Conservation (phyloP, 2,113 vertebrate species). For the Caretta caretta region DNA sequence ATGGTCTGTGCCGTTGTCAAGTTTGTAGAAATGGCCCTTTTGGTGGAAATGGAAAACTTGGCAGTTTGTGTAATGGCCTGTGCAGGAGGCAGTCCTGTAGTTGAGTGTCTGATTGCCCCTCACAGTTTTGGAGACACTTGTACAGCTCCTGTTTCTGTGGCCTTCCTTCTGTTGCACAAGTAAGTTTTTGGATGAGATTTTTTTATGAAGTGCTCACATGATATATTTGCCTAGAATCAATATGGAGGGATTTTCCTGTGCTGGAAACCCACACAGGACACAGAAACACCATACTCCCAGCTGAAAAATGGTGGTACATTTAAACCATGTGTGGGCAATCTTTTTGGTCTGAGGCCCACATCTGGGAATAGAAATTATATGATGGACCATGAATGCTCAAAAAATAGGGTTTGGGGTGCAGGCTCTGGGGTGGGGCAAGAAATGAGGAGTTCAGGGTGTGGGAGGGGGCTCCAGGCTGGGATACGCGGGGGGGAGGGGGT, state of each 20-base stretch:
- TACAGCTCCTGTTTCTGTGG: neutral
- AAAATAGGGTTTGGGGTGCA: no score
- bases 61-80: rapidly evolving
- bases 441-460: no score
- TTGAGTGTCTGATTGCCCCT: neutral
- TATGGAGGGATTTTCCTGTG: neutral
- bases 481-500: no score
- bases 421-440: no score
- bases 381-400: no score
- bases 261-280: neutral
- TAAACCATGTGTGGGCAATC: neutral
- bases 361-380: no score
- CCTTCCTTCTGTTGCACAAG: neutral
- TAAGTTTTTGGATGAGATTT: neutral
- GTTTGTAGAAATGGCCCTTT: neutral
- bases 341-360: no score
- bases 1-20: neutral
- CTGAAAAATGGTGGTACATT: neutral
- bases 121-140: rapidly evolving
- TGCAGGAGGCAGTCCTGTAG: neutral
- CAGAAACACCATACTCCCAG: neutral
- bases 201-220: neutral
- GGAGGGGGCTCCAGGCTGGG: no score
- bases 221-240: neutral
- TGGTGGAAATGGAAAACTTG: neutral